Evolutionary conservation across 2,113 vertebrate genomes (phyloP).

Genomic region (Scartelaos histophorus): DNA sequence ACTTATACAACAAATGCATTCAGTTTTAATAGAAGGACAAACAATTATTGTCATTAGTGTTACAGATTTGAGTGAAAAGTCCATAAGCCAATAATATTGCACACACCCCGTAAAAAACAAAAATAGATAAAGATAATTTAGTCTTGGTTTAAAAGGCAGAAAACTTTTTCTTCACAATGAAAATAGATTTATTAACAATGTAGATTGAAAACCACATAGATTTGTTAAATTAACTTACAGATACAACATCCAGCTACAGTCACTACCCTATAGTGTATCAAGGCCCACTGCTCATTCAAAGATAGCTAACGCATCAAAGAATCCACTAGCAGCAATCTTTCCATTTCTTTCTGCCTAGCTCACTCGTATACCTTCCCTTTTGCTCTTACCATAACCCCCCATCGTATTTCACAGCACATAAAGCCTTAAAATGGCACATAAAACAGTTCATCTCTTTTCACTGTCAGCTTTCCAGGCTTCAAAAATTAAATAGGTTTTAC

Average conservation of each 20-base stretch:
- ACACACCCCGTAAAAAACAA: background rate
- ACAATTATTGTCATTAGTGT: too few relatives aligned
- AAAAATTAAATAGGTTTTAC: conserved; percentile 81
- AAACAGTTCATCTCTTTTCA: conserved; percentile 84
- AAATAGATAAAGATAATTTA: background rate
- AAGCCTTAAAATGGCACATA: conserved; percentile 83
- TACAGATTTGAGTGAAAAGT: too few relatives aligned
- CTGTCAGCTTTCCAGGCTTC: conserved; percentile 74
- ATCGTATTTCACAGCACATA: conserved; percentile 82
- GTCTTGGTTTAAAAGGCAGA: too few relatives aligned
- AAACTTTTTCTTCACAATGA: too few relatives aligned
- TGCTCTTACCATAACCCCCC: conserved; percentile 70
- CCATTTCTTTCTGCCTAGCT: conserved; percentile 26
- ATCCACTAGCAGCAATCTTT: conserved; percentile 54
- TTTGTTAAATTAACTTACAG: background rate
- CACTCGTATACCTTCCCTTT: conserved; percentile 29
- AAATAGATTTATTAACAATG: too few relatives aligned
- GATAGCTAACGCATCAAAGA: conserved; percentile 68
- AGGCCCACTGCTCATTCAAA: conserved; percentile 56
- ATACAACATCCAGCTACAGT: conserved; percentile 41
- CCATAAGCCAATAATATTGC: background rate
- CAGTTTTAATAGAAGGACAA: too few relatives aligned
- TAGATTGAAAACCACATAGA: background rate
- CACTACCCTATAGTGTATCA: conserved; percentile 45
- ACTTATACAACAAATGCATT: too few relatives aligned